Base-by-base conservation (phyloP, 2,113 vertebrate species). In the Mormoops blainvillei region DNA sequence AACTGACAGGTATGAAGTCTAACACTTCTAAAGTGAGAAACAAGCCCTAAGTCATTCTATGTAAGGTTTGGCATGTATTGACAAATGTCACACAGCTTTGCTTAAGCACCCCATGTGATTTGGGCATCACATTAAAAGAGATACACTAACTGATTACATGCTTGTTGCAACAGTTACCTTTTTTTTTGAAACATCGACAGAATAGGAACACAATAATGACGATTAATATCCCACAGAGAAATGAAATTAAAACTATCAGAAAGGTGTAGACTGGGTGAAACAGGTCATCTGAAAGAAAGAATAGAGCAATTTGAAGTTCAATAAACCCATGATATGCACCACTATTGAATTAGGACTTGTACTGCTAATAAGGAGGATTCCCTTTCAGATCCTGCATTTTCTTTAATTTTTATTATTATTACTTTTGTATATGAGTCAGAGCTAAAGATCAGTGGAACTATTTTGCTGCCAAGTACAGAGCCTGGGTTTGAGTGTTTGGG, bases 201-300 rank as follows among this genome's bases (percentile, higher is more conserved):
- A 0, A 1, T 22, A 26, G 0, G 10, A 2, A 7, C 8, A 52
- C 16, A 19, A 5, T 0, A 38, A 24, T 10, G 9, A 12, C 4
- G n/a, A 26, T 0, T 3, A 70, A 0, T 0, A 65, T 22, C 48
- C n/a, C 1, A 5, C 0, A 24, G 13, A 36, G 3, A 77, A n/a
- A 0, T 12, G 0, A 6, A 65, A 18, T 0, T 7, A 16, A 71
- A 87, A 5, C 0, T 2, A 0, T 7, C 31, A 88, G 36, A 43
- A 2, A n/a, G 71, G 45, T 28, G 33, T 48, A 1, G 1, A 83
- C 12, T 7, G 4, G 16, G 14, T 26, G 0, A 77, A 92, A 91
- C 31, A 94, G 22, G 11, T 0, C 9, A 4, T n/a, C 89, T 92
- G 63, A 71, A 96, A 89, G 63, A 94, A 77, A 77, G 4, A 7